Evolutionary conservation across 2,888 invertebrate species (phyloP).

Genomic region (Scaeva pyrastri): DNA sequence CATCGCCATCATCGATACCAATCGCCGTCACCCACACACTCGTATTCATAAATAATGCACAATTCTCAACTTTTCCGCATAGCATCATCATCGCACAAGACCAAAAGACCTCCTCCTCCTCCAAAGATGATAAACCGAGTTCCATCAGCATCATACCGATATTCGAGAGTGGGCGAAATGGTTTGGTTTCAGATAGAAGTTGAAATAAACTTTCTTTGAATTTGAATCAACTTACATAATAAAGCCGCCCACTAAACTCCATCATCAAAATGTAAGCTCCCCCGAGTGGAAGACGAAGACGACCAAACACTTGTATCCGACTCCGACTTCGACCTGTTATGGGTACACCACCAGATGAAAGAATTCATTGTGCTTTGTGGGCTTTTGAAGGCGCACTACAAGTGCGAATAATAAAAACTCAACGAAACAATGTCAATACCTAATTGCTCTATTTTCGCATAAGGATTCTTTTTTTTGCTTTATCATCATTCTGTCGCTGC

Average conservation of each 20-base stretch:
- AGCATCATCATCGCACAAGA: not conserved
- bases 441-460: constrained; percentile 74
- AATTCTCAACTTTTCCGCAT: not conserved
- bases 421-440: constrained; percentile 70
- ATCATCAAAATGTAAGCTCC: not conserved
- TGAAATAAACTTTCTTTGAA: constrained; percentile 2
- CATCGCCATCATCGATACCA: not conserved
- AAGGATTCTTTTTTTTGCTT: constrained; percentile 64
- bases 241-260: constrained; percentile 8
- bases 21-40: not conserved
- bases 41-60: not conserved
- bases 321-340: too few species aligned
- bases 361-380: not conserved
- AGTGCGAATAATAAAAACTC: constrained; percentile 21
- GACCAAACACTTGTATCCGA: too few species aligned
- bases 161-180: not conserved
- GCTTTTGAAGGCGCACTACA: not conserved
- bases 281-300: not conserved
- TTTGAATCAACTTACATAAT: not conserved
- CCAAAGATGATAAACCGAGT: not conserved
- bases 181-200: not conserved
- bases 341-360: not conserved
- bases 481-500: not conserved
- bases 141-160: too few species aligned
- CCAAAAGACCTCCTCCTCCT: not conserved